phyloP scores from a whole-genome alignment of 2,113 vertebrate genomes.

The Acrocephalus arundinaceus region DNA sequence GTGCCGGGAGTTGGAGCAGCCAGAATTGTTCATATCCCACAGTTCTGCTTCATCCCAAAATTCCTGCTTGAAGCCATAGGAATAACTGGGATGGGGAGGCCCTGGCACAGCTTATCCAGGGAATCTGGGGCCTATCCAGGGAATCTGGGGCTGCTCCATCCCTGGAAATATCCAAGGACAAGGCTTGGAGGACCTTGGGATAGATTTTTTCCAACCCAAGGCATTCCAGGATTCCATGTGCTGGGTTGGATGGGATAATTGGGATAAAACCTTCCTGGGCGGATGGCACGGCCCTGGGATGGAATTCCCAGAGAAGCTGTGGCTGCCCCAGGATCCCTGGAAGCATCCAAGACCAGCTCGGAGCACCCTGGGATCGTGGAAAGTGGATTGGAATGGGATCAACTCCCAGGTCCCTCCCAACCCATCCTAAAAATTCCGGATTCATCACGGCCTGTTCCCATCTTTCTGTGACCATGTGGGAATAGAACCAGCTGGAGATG shows the following conservation, averaged over 20 bases:
- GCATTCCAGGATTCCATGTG: not conserved
- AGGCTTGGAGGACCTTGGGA: not conserved
- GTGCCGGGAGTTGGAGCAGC: not conserved
- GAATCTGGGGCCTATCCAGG: not conserved
- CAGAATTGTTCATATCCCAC: accelerated
- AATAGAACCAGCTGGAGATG: not conserved
- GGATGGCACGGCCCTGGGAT: not conserved
- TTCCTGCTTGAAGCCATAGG: not conserved
- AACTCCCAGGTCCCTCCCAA: too few species aligned
- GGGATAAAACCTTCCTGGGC: not conserved
- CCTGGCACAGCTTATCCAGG: not conserved
- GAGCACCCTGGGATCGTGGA: accelerated
- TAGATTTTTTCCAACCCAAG: not conserved
- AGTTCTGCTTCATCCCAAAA: not conserved
- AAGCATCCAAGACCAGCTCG: too few species aligned
- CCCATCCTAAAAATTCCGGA: not conserved
- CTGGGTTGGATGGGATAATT: not conserved
- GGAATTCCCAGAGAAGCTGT: not conserved
- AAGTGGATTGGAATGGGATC: not conserved
- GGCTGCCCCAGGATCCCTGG: not conserved
- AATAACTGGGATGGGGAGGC: accelerated
- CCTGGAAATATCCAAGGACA: not conserved
- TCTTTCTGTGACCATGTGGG: not conserved
- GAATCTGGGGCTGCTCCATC: not conserved
- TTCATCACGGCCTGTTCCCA: accelerated